phyloP scores from a whole-genome alignment of 2,113 vertebrate genomes.

The Dipodomys spectabilis region DNA sequence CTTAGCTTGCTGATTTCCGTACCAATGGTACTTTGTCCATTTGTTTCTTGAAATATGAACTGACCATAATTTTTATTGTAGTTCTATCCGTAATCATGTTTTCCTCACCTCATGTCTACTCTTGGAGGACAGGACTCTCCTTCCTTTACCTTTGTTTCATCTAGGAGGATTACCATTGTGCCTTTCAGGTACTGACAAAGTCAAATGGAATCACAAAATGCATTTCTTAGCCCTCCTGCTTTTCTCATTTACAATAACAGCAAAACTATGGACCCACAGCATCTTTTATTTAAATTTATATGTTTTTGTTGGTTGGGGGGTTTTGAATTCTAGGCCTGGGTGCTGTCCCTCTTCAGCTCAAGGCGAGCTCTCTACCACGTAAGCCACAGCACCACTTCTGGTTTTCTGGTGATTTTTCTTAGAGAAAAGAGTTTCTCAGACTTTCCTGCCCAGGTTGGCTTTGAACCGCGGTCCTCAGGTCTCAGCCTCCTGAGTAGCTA shows the following conservation, averaged over 20 bases:
- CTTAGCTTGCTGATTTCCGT: neutral
- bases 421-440: too few species aligned
- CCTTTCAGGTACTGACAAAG: neutral
- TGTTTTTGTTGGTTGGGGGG: too few species aligned
- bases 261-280: neutral
- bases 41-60: conserved; percentile 40
- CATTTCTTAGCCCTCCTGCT: conserved; percentile 4
- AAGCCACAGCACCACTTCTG: too few species aligned
- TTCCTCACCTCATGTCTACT: neutral
- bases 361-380: too few species aligned
- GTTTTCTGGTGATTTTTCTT: too few species aligned
- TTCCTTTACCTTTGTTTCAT: neutral
- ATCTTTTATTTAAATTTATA: neutral
- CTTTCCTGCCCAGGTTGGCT: too few species aligned
- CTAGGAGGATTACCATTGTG: neutral
- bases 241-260: neutral
- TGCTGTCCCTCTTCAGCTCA: too few species aligned
- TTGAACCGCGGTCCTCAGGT: too few species aligned
- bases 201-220: neutral
- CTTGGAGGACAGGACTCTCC: neutral
- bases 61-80: neutral
- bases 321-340: too few species aligned
- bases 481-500: too few species aligned
- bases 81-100: neutral
- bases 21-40: neutral